These are phyloP conservation scores for Onychorhynchus coronatus DNA, from an alignment of 2,113 vertebrate species.

Conservation along the genomic window DNA sequence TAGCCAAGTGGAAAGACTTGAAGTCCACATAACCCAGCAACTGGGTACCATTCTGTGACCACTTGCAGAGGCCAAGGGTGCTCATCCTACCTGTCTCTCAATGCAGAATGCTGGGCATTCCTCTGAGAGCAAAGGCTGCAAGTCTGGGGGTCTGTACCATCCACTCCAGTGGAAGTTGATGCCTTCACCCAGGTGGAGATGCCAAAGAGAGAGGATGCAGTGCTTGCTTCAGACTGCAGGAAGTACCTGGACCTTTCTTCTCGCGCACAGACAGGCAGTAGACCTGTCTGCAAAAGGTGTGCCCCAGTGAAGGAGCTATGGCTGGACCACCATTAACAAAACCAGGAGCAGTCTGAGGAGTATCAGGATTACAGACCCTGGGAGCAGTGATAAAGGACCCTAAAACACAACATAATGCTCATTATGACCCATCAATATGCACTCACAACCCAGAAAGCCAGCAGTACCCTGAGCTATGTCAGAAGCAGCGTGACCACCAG, in stretches of 20 bases:
- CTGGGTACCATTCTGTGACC: not conserved
- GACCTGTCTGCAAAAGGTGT: not conserved
- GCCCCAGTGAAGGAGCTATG: not conserved
- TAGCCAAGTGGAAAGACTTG: not conserved
- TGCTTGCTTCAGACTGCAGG: accelerated
- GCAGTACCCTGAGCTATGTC: not conserved
- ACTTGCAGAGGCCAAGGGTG: too few relatives aligned
- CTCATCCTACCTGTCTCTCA: not conserved
- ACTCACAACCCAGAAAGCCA: not conserved
- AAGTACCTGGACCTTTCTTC: not conserved
- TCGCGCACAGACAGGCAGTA: not conserved
- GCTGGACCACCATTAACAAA: not conserved
- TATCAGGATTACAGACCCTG: not conserved
- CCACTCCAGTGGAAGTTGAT: accelerated
- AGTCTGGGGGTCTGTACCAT: not conserved
- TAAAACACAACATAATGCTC: not conserved
- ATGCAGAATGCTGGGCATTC: not conserved
- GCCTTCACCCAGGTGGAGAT: not conserved
- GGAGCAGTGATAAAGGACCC: not conserved
- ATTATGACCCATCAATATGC: not conserved
- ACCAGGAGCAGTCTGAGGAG: not conserved
- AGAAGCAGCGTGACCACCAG: not conserved
- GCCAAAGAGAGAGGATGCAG: not conserved
- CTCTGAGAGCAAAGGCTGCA: not conserved
- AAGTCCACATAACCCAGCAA: accelerated